These are phyloP conservation scores for Antheraea pernyi DNA, from an alignment of 1,140 invertebrate genomes.

Conservation along the genomic window DNA sequence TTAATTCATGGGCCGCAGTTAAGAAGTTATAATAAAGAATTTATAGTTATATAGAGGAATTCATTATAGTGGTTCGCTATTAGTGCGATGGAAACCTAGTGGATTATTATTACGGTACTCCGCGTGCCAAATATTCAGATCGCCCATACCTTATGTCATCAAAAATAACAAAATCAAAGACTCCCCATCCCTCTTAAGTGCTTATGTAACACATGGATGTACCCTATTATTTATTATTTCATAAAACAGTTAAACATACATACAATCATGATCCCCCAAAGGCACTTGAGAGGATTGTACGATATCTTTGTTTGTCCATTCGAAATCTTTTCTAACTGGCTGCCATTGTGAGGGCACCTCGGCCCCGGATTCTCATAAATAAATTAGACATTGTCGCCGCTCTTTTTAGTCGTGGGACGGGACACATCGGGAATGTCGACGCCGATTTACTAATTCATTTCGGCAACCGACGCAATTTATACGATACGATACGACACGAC, in stretches of 20 bases:
- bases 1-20: too few relatives aligned
- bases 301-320: conserved; percentile 34
- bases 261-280: conserved; percentile 29
- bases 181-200: too few relatives aligned
- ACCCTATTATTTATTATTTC: too few relatives aligned
- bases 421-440: conserved; percentile 62
- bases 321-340: conserved; percentile 34
- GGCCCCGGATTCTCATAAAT: conserved; percentile 60
- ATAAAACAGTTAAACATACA: conserved; percentile 6
- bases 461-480: conserved; percentile 44
- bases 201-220: too few relatives aligned
- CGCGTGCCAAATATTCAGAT: too few relatives aligned
- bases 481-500: conserved; percentile 36
- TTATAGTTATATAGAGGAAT: too few relatives aligned
- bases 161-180: too few relatives aligned
- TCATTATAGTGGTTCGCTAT: too few relatives aligned
- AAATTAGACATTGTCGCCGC: conserved; percentile 56
- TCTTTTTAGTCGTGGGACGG: conserved; percentile 53
- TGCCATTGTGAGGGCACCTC: conserved; percentile 29
- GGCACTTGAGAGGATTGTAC: conserved; percentile 19
- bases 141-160: too few relatives aligned
- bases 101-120: too few relatives aligned
- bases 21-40: too few relatives aligned
- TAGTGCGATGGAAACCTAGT: too few relatives aligned
- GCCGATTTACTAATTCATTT: conserved; percentile 73